Evolutionary conservation across 2,888 invertebrate species (phyloP).

Genomic region (Trachelus stipa): DNA sequence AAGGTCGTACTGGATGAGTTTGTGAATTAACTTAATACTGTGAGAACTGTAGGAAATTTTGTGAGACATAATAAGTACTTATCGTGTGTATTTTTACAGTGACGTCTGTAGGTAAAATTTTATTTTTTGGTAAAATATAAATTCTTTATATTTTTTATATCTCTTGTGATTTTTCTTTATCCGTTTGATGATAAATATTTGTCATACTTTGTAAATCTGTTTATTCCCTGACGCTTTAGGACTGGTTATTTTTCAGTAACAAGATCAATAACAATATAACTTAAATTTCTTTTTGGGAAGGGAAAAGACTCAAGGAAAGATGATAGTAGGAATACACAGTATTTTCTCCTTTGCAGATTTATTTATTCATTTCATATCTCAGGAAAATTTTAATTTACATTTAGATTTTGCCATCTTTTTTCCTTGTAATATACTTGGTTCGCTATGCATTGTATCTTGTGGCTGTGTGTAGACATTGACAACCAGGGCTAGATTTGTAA

Average conservation of each 20-base stretch:
- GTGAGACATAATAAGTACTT: background rate
- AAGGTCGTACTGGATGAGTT: background rate
- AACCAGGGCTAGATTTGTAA: conserved; percentile 26
- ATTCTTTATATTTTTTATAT: background rate
- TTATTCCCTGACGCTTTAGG: background rate
- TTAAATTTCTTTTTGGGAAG: background rate
- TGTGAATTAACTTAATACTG: background rate
- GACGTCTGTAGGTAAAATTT: background rate
- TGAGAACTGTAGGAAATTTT: background rate
- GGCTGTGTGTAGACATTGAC: conserved; percentile 20
- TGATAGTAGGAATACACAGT: background rate
- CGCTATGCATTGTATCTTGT: background rate
- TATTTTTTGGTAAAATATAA: background rate
- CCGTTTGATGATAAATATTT: background rate
- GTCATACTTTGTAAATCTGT: background rate
- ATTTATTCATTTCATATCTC: background rate
- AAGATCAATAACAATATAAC: background rate
- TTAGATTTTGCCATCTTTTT: background rate
- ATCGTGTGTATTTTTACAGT: background rate
- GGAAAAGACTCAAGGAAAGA: background rate
- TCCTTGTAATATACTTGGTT: background rate
- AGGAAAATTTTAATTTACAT: background rate
- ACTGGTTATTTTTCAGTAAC: background rate
- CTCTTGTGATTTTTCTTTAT: background rate
- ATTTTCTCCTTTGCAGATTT: background rate